A percentile compares a stretch with the other conserved stretches of the same genome.
phyloP scores from a whole-genome alignment of 2,113 vertebrate species.

The Cygnus atratus region DNA sequence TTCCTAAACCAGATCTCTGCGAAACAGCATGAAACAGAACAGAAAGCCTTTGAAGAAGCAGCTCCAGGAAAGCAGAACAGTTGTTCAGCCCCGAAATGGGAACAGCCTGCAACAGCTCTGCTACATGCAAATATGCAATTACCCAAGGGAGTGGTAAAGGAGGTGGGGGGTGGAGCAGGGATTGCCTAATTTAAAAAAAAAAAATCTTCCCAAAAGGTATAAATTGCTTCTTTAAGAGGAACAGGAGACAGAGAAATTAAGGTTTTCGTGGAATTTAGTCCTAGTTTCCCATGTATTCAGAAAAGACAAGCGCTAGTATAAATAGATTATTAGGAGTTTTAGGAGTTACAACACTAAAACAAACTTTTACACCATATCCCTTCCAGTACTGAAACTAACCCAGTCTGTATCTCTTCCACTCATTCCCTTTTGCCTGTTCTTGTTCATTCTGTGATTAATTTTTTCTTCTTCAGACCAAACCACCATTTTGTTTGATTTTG shows the following conservation, averaged over 20 bases:
- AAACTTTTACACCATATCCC: not conserved
- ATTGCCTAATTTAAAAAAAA: not conserved
- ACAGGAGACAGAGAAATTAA: not conserved
- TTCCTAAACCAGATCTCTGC: not conserved
- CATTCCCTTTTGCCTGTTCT: not conserved
- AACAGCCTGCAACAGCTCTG: conserved; percentile 9
- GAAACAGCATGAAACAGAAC: not conserved
- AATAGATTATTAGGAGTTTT: not conserved
- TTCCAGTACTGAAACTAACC: not conserved
- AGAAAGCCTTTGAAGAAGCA: not conserved
- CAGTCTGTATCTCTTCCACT: not conserved
- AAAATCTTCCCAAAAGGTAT: not conserved
- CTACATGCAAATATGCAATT: conserved; percentile 11
- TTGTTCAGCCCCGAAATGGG: not conserved
- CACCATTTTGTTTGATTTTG: not conserved
- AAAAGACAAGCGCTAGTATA: not conserved
- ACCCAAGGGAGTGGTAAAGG: not conserved
- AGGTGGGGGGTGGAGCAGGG: not conserved
- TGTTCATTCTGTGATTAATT: not conserved
- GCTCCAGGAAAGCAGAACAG: conserved; percentile 10
- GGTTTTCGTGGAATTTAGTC: not conserved
- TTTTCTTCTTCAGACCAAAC: not conserved
- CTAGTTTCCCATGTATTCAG: not conserved
- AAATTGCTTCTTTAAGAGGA: not conserved
- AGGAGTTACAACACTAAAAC: not conserved